Percentiles rank a stretch among this genome's conserved stretches.
phyloP scores from a whole-genome alignment of 2,888 invertebrate species.

The Erebia ligea region DNA sequence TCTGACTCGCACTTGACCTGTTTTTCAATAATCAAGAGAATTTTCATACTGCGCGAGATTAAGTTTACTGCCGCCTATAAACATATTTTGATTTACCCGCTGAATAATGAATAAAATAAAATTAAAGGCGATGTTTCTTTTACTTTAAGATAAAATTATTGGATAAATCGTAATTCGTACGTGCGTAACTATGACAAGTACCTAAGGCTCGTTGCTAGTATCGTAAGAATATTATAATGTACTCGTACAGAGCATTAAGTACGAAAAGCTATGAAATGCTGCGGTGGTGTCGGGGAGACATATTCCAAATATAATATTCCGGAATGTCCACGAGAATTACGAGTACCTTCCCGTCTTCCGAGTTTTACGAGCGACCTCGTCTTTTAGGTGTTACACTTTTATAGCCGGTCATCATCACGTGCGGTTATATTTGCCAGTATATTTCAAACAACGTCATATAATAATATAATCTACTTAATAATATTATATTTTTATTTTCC shows the following conservation, averaged over 20 bases:
- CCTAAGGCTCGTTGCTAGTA: neutral
- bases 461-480: slow-evolving; percentile 8
- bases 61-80: too few relatives aligned
- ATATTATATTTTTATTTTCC: too few relatives aligned
- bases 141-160: too few relatives aligned
- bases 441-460: slow-evolving; percentile 51
- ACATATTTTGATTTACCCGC: too few relatives aligned
- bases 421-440: slow-evolving; percentile 53
- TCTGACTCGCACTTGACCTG: too few relatives aligned
- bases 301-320: slow-evolving; percentile 19
- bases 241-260: neutral
- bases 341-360: slow-evolving; percentile 41
- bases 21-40: neutral
- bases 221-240: neutral
- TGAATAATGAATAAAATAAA: too few relatives aligned
- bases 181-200: too few relatives aligned
- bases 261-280: slow-evolving; percentile 1
- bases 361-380: slow-evolving; percentile 59
- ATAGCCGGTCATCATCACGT: slow-evolving; percentile 58
- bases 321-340: slow-evolving; percentile 50
- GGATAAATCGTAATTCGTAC: too few relatives aligned
- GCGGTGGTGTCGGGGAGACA: neutral
- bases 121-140: too few relatives aligned
- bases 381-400: slow-evolving; percentile 59
- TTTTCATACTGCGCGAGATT: neutral